Evolutionary conservation across 2,888 invertebrate species (phyloP), one percentile per base, ranked within the genome.

Genomic region (Prenolepis imparis): DNA sequence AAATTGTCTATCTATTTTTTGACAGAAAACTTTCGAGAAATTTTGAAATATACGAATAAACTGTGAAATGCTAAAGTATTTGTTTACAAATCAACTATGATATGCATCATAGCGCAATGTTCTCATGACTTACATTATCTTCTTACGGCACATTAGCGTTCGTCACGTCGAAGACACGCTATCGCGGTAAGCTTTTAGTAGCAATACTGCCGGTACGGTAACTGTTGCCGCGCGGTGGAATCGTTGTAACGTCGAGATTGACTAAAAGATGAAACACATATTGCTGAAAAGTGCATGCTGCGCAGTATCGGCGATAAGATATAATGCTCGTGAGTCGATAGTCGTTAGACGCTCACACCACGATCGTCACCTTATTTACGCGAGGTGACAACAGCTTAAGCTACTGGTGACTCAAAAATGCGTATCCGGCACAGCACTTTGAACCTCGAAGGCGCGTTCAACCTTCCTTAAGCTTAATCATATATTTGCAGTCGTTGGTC

Each of bases 191-290:
- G 39, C 32, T 21, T 59, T 15, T 41, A 57, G 36, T 12, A 68
- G 59, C 18, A 24, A 24, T 39, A 70, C 32, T 59, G 11, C 41
- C 57, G 32, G 28, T 68, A 48, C 28, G n/a, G n/a, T 74, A 63
- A 77, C 28, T 68, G 68, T 41, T 52, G 9, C 32, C 39, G 41
- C n/a, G 21, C 57, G 68, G 68, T 78, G 78, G 78, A 78, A 68
- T 78, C 78, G 78, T 68, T 78, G 77, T 78, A 78, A 78, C 70
- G 70, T 78, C 44, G 59, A 59, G 28, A 68, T 59, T 78, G 59
- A 55, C 44, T 70, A 36, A 36, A 36, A 68, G 52, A 75, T 52
- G 32, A 70, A 68, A 78, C 41, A 78, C 41, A 21, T 41, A 57
- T 57, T 41, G 67, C 12, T 70, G 57, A 70, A 78, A 59, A 78